A percentile compares a stretch with the other conserved stretches of the same genome.
These are phyloP conservation scores for Ctenoplectra terminalis DNA, from an alignment of 1,140 invertebrate species.

Conservation along the genomic window DNA sequence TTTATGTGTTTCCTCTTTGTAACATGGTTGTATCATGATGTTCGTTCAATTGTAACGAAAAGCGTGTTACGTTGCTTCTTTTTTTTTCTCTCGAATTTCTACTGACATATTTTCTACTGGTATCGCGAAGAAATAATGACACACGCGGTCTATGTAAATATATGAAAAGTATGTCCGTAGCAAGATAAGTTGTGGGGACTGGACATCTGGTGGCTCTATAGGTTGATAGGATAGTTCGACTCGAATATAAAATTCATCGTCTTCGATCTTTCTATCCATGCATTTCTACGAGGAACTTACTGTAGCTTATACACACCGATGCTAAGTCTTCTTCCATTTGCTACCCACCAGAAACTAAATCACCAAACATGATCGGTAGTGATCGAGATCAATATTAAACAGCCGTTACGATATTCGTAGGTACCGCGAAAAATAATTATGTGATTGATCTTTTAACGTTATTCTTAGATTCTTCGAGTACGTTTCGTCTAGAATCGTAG, in stretches of 20 bases:
- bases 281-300: constrained; percentile 56
- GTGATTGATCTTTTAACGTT: too few relatives aligned
- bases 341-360: not conserved
- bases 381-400: constrained; percentile 11
- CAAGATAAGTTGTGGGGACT: constrained; percentile 73
- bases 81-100: not conserved
- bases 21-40: too few relatives aligned
- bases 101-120: not conserved
- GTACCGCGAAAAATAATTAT: not conserved
- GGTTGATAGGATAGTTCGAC: constrained; percentile 68
- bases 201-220: constrained; percentile 78
- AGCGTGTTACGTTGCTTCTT: not conserved
- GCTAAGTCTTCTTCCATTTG: constrained; percentile 1
- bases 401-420: not conserved
- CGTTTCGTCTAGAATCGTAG: not conserved
- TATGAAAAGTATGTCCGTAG: constrained; percentile 28
- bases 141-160: not conserved
- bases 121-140: not conserved
- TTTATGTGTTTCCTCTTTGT: not conserved
- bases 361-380: not conserved
- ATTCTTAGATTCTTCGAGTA: not conserved
- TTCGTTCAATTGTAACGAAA: not conserved
- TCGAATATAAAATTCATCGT: constrained; percentile 81
- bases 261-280: constrained; percentile 77
- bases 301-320: constrained; percentile 33